A percentile compares a stretch with the other conserved stretches of the same genome.
phyloP scores from a whole-genome alignment of 2,797 vertebrate species.

The Harpagifer antarcticus region DNA sequence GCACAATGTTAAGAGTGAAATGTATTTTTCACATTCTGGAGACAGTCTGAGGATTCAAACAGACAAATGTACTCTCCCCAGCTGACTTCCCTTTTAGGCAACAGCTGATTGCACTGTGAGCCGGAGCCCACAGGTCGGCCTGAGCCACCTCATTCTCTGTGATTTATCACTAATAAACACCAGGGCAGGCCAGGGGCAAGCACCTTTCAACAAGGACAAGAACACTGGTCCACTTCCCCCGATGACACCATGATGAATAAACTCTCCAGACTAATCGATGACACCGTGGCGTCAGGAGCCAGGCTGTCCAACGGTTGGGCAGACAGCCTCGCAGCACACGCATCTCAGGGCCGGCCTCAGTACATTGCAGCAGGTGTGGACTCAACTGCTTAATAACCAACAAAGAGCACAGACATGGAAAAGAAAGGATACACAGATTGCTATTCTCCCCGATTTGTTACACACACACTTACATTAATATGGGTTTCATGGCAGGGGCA shows the following conservation, averaged over 20 bases:
- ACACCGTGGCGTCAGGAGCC: conserved; percentile 37
- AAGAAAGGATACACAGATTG: neutral
- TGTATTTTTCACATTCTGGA: conserved; percentile 15
- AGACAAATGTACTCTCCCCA: conserved; percentile 32
- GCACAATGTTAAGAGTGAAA: conserved; percentile 32
- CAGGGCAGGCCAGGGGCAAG: conserved; percentile 42
- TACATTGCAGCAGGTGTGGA: conserved; percentile 40
- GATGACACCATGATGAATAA: conserved; percentile 77
- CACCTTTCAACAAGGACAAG: conserved; percentile 60
- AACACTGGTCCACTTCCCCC: conserved; percentile 62
- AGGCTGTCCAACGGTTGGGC: conserved; percentile 33
- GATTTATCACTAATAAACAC: conserved; percentile 64
- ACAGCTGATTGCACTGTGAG: conserved; percentile 44
- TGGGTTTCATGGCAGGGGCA: conserved; percentile 11
- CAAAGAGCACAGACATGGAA: neutral
- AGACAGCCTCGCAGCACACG: conserved; percentile 30
- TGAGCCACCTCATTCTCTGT: conserved; percentile 38
- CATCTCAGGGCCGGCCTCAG: conserved; percentile 34
- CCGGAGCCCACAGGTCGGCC: conserved; percentile 38
- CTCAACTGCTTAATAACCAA: conserved; percentile 53
- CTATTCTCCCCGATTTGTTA: neutral
- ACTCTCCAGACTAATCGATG: conserved; percentile 70
- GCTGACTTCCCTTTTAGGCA: conserved; percentile 39
- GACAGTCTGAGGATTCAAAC: conserved; percentile 35
- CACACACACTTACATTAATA: conserved; percentile 18